Evolutionary conservation across 2,797 vertebrate species (phyloP), one percentile per base, ranked within the genome.

Genomic region (Apogon hyalosoma): DNA sequence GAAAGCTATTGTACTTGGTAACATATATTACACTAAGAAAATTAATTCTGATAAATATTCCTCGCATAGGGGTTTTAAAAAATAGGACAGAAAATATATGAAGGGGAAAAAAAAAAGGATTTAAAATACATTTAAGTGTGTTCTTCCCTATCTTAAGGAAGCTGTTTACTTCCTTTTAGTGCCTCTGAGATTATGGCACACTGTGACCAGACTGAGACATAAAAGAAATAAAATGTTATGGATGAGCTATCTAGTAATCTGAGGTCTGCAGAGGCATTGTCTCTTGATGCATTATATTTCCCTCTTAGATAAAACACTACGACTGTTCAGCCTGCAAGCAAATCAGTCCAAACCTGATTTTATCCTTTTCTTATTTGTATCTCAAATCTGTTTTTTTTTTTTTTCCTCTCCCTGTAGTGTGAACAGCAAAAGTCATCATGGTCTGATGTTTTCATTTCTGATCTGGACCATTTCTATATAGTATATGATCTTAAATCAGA

Each of bases 201-300:
- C 14, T 75, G 62, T 68, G 82, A 86, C 82, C 77, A 72, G 58
- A 57, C 43, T 64, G 53, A 73, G 55, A 68, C 52, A 73, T 65
- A 73, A 80, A 76, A 75, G 62, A 73, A 69, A 79, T 75, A 72
- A 81, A 83, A 80, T 58, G 56, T 72, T 74, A 79, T 73, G 61
- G 77, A 60, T 70, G 76, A 84, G 74, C 75, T 73, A 64, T 72
- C 53, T 54, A 80, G 79, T 81, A 73, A 83, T 75, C 64, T 72
- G 69, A 62, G 43, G 73, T 78, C 73, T 83, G 67, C 66, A 71
- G 72, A 45, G 52, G 58, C 56, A 64, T 63, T 61, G 75, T 74
- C 49, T 75, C 33, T 51, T 77, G 75, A 85, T 83, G 64, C 68
- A 68, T 77, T 52, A 74, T 65, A 67, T 54, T 52, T 48, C 58